These are phyloP conservation scores for Ceuthmochares aereus DNA, from an alignment of 2,113 vertebrate species.

Conservation along the genomic window DNA sequence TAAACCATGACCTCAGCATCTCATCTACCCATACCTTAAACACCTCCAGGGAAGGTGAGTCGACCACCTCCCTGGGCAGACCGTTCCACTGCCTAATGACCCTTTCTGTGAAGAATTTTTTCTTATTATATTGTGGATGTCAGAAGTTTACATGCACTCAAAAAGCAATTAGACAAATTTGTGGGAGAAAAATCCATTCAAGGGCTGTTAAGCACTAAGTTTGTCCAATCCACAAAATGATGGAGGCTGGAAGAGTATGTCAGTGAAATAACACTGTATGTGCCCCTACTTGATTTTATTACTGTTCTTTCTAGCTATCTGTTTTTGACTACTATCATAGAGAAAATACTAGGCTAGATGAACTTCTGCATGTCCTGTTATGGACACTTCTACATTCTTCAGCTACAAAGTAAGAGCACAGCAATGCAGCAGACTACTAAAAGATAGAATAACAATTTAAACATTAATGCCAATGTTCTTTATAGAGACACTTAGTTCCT, in stretches of 20 bases:
- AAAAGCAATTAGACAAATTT: neutral
- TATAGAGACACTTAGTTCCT: neutral
- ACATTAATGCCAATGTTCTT: neutral
- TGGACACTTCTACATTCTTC: neutral
- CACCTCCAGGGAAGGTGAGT: too few relatives aligned
- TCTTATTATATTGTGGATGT: neutral
- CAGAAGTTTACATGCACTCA: neutral
- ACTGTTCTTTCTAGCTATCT: neutral
- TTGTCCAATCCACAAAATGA: neutral
- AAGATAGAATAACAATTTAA: neutral
- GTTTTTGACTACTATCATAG: neutral
- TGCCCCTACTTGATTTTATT: neutral
- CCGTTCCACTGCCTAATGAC: too few relatives aligned
- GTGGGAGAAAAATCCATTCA: neutral
- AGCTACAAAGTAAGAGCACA: neutral
- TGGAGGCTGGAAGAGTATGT: neutral
- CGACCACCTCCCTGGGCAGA: too few relatives aligned
- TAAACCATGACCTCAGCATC: too few relatives aligned
- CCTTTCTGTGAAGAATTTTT: too few relatives aligned
- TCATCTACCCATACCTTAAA: too few relatives aligned
- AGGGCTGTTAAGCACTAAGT: neutral
- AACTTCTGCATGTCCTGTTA: neutral
- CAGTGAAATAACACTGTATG: neutral
- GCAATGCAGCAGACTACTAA: neutral
- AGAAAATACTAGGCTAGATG: neutral